Percentiles rank a stretch among this genome's conserved stretches.
Conservation (phyloP, 2,113 vertebrate species). For the Rallus limicola region DNA sequence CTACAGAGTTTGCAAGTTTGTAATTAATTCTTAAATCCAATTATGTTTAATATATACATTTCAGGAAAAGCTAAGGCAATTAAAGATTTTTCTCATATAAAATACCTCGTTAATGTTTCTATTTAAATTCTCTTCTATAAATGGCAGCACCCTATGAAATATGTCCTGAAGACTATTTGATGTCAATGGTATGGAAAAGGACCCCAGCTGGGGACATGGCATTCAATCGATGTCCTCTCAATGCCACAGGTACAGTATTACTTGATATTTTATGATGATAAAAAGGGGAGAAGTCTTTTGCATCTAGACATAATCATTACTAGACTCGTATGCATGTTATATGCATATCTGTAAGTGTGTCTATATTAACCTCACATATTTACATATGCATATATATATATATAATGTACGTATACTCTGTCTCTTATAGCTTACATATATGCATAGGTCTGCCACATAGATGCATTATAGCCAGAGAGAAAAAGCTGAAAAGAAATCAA, state of each 20-base stretch:
- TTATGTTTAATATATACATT: background rate
- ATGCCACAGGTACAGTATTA: conserved; percentile 91
- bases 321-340: background rate
- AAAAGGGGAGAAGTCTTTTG: background rate
- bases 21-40: background rate
- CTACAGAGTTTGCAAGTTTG: background rate
- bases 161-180: conserved; percentile 95
- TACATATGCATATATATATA: background rate
- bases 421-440: background rate
- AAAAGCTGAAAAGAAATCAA: background rate
- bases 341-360: background rate
- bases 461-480: background rate
- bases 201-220: conserved; percentile 96
- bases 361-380: background rate
- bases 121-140: conserved; percentile 55
- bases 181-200: conserved; percentile 97
- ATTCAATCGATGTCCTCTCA: conserved; percentile 95
- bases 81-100: background rate
- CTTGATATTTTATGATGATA: background rate
- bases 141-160: conserved; percentile 96
- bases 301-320: background rate
- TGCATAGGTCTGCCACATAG: background rate
- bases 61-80: background rate
- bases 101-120: background rate
- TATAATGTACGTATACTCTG: too few species aligned